Evolutionary conservation across 2,888 invertebrate genomes (phyloP).

Genomic region (Harpalus rubripes): DNA sequence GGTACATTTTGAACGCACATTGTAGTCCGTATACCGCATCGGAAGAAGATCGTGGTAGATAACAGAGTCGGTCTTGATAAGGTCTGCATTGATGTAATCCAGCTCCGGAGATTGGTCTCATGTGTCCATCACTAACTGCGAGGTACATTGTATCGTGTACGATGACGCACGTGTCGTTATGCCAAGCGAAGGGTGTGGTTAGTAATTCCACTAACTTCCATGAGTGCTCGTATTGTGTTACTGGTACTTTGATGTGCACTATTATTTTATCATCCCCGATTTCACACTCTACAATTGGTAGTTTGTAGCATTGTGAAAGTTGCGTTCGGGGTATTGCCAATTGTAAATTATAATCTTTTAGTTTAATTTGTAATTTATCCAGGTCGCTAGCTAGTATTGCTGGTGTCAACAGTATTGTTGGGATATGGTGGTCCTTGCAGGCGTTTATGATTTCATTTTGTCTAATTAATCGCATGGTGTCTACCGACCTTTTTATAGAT

Average conservation of each 20-base stretch:
- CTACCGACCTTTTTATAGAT: background rate
- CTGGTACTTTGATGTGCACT: constrained; percentile 48
- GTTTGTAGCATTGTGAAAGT: background rate
- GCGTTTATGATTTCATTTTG: constrained; percentile 34
- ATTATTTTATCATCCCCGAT: constrained; percentile 3
- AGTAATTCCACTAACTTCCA: too few species aligned
- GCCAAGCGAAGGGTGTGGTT: too few species aligned
- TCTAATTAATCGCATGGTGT: background rate
- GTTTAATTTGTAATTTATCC: background rate
- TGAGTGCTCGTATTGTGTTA: background rate
- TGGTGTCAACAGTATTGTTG: constrained; percentile 15
- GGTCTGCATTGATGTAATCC: too few species aligned
- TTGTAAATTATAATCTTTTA: background rate
- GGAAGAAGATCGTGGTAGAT: too few species aligned
- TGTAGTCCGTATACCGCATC: too few species aligned
- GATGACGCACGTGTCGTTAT: too few species aligned
- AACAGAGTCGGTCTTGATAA: too few species aligned
- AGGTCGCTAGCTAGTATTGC: constrained; percentile 26
- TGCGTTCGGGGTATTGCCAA: constrained; percentile 9
- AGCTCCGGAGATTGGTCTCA: too few species aligned
- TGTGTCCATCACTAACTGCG: too few species aligned
- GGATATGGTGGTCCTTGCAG: constrained; percentile 10
- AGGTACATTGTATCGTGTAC: too few species aligned
- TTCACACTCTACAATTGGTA: background rate
- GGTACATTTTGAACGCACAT: too few species aligned